Evolutionary conservation across 30 jellyfish, hydroid and myxozoan species (phyloP).

Genomic region (Aurelia sp.): DNA sequence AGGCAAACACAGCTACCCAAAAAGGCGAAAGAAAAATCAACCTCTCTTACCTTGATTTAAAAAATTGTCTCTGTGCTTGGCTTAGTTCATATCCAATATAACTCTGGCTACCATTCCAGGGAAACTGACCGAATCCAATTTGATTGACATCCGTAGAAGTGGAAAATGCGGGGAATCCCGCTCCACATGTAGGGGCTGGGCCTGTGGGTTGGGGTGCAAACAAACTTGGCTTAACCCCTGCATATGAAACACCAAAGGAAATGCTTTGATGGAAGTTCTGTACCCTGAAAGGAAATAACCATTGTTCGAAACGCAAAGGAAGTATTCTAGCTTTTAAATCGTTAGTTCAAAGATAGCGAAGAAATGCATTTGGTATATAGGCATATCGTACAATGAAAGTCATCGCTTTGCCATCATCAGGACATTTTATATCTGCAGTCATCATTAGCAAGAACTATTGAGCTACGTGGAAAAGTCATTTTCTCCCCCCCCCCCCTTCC

Average conservation of each 20-base stretch:
- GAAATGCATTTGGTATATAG: too few relatives aligned
- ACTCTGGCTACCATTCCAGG: conserved; percentile 85
- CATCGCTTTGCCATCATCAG: too few relatives aligned
- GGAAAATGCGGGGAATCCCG: conserved; percentile 79
- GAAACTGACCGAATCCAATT: conserved; percentile 78
- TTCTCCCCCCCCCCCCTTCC: too few relatives aligned
- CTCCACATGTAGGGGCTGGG: conserved; percentile 90
- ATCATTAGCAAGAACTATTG: too few relatives aligned
- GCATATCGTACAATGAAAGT: too few relatives aligned
- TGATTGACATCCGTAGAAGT: conserved; percentile 65
- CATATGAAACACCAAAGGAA: conserved; percentile 92
- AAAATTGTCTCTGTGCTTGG: conserved; percentile 60
- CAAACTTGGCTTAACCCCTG: conserved; percentile 87
- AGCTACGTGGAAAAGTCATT: too few relatives aligned
- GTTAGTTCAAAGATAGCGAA: too few relatives aligned
- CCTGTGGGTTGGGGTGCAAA: conserved; percentile 78
- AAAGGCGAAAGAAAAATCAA: not conserved
- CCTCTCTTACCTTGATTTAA: conserved; percentile 66
- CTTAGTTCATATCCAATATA: conserved; percentile 76
- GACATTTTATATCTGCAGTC: too few relatives aligned
- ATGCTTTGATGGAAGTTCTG: conserved; percentile 78
- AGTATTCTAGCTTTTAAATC: not conserved
- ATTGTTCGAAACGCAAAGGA: not conserved
- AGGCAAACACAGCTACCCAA: too few relatives aligned
- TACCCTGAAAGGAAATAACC: conserved; percentile 50